Evolutionary conservation across 2,888 invertebrate genomes (phyloP), one percentile per base, ranked within the genome.

Genomic region (Macroteleia sp.): DNA sequence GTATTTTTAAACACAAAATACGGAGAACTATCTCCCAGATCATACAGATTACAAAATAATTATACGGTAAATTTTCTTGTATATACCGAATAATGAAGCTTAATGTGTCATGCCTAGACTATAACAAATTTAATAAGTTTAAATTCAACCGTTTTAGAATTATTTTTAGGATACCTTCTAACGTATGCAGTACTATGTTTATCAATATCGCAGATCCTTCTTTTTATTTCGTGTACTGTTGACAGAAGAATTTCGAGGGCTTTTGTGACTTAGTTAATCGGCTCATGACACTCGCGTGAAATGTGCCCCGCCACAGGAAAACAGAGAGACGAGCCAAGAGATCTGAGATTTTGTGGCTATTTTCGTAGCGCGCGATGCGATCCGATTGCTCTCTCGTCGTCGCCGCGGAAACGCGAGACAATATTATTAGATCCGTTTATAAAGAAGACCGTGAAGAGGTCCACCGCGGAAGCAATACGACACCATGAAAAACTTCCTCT

Each of bases 281-380:
- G 73, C 79, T 76, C 80, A 81, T 80, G 81, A 82, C 80, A 82
- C 75, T 69, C 79, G 80, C 81, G 79, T 71, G 74, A 80, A 79
- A 81, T 81, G 80, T 77, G 77, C 80, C 74, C 76, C 62, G 70
- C 50, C 70, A 56, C 70, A 54, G 80, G 76, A 78, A 83, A 81
- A 80, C 75, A 48, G 64, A 59, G 69, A 41, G 57, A 46, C 84
- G 84, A 86, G 87, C 87, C 87, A 85, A 85, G 82, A 86, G 84
- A 87, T 86, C 85, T 71, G 81, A 86, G 84, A 86, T 86, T 87
- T 86, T 83, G 82, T 80, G 81, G 85, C 87, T 88, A 88, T 87
- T 87, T 85, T 86, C 71, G 86, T 86, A 82, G 57, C 76, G 81
- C 67, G 79, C 80, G 81, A 83, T 80, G 86, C 86, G 86, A 86